phyloP scores from a whole-genome alignment of 1,140 invertebrate species.

The Microplitis mediator region DNA sequence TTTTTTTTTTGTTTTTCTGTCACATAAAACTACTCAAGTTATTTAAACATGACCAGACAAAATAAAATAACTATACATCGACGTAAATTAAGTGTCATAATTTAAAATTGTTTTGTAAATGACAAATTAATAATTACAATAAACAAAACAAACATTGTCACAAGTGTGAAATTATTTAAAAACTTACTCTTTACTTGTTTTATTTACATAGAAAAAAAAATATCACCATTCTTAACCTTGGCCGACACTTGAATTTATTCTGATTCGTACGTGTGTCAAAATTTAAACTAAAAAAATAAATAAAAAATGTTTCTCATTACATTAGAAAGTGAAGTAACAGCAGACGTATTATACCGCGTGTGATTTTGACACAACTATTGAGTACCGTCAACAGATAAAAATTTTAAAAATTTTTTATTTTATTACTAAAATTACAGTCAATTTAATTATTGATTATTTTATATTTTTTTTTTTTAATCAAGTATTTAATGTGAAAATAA shows the following conservation, averaged over 20 bases:
- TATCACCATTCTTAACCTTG: background rate
- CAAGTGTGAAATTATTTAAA: no score
- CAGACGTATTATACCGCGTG: conserved; percentile 42
- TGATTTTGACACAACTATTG: conserved; percentile 5
- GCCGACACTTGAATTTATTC: background rate
- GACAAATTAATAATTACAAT: background rate
- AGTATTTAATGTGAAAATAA: background rate
- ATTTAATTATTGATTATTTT: background rate
- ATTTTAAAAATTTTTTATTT: background rate
- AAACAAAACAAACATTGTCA: background rate
- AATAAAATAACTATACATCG: no score
- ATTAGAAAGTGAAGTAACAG: conserved; percentile 40
- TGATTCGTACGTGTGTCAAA: background rate
- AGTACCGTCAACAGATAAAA: background rate
- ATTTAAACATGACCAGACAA: no score
- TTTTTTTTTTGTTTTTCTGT: no score
- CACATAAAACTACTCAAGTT: no score
- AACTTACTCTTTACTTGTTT: background rate
- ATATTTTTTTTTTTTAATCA: background rate
- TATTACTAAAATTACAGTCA: no score
- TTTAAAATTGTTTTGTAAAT: no score
- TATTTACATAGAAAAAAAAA: background rate
- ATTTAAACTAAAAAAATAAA: background rate
- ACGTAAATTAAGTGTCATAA: no score
- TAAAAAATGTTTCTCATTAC: background rate